A percentile compares a stretch with the other conserved stretches of the same genome.
Conservation (phyloP, 2,113 vertebrate species). For the Pseudopipra pipra region DNA sequence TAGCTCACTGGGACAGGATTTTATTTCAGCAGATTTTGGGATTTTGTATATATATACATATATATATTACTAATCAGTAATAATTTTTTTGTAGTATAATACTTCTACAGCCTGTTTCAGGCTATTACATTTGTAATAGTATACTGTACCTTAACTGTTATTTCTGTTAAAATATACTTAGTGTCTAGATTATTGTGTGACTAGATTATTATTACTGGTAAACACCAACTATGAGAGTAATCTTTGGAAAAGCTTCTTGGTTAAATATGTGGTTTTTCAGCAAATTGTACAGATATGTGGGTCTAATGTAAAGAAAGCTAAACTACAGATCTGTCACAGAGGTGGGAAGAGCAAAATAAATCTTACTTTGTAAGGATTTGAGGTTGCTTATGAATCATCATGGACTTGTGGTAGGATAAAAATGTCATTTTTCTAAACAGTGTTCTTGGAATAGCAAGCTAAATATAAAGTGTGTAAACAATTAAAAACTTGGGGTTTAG, state of each 20-base stretch:
- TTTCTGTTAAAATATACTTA: background rate
- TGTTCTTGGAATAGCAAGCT: background rate
- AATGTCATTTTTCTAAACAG: background rate
- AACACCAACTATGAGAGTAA: background rate
- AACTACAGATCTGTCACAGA: constrained; percentile 37
- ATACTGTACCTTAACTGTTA: background rate
- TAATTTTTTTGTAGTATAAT: background rate
- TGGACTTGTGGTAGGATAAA: constrained; percentile 25
- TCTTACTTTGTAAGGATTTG: constrained; percentile 37
- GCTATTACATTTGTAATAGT: background rate
- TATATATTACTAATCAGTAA: background rate
- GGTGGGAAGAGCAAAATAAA: constrained; percentile 42
- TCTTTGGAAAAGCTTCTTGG: background rate
- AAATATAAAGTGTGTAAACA: background rate
- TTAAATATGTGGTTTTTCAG: background rate
- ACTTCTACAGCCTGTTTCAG: background rate
- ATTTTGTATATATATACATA: background rate
- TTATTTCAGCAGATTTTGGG: background rate
- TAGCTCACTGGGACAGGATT: background rate
- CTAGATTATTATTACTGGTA: background rate
- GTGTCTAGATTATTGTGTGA: background rate
- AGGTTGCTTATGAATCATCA: constrained; percentile 37
- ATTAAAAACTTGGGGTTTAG: background rate
- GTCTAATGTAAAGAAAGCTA: constrained; percentile 23
- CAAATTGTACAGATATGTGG: background rate